phyloP scores from a whole-genome alignment of 2,113 vertebrate genomes.

The Manacus vitellinus region DNA sequence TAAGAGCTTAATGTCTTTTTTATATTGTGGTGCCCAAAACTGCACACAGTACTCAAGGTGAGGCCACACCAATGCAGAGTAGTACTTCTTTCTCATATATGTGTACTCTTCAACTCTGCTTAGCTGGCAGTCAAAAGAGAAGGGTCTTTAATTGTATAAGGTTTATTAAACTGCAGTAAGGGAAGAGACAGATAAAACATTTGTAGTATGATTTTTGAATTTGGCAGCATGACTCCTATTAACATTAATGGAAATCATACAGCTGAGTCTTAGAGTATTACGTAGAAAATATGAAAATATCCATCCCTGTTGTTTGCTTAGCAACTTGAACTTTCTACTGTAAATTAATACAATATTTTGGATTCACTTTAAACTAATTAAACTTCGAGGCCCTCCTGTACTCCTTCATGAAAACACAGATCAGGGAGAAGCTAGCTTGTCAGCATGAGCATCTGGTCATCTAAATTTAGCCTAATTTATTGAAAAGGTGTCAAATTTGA shows the following conservation, averaged over 20 bases:
- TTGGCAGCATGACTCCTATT: slow-evolving; percentile 36
- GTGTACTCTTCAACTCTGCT: not conserved
- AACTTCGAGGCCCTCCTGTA: slow-evolving; percentile 29
- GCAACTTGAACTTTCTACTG: slow-evolving; percentile 51
- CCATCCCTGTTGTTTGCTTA: slow-evolving; percentile 38
- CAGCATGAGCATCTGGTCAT: slow-evolving; percentile 60
- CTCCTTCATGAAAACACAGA: slow-evolving; percentile 41
- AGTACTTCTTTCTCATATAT: not conserved
- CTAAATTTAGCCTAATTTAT: slow-evolving; percentile 68
- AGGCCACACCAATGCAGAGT: not conserved
- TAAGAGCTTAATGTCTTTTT: fast-evolving
- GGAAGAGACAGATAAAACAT: slow-evolving; percentile 26
- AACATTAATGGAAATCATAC: slow-evolving; percentile 46
- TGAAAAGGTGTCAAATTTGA: slow-evolving; percentile 55
- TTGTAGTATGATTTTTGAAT: slow-evolving; percentile 35
- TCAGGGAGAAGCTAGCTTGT: slow-evolving; percentile 9
- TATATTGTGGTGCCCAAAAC: not conserved
- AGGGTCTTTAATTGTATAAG: not conserved
- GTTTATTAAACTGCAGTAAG: slow-evolving; percentile 17
- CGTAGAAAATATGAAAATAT: slow-evolving; percentile 54
- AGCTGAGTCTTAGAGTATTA: slow-evolving; percentile 34
- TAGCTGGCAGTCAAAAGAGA: not conserved
- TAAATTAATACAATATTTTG: slow-evolving; percentile 72
- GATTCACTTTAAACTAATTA: slow-evolving; percentile 63
- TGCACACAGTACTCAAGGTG: not conserved